Conservation (phyloP, 2,113 vertebrate species). For the Lamprologus ornatipinnis region DNA sequence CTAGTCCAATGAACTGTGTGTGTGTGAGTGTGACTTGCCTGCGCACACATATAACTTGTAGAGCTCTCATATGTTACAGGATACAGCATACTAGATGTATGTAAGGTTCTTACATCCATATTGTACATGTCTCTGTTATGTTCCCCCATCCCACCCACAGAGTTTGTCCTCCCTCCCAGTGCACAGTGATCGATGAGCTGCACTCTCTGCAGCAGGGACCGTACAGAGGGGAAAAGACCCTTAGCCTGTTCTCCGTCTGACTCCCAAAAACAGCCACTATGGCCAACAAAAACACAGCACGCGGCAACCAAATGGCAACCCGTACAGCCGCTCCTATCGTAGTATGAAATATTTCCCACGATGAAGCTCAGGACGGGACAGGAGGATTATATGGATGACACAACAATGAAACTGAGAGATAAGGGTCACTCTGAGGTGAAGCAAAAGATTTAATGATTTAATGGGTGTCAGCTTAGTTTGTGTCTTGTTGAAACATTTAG, state of each 20-base stretch:
- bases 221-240: slow-evolving; percentile 40
- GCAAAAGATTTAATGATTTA: not conserved
- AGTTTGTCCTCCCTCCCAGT: slow-evolving; percentile 47
- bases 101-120: slow-evolving; percentile 6
- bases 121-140: slow-evolving; percentile 17
- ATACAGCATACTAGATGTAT: not conserved
- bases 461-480: not conserved
- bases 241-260: slow-evolving; percentile 40
- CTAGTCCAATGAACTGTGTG: not conserved
- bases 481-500: not conserved
- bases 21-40: not conserved
- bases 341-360: slow-evolving; percentile 68
- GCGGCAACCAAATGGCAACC: slow-evolving; percentile 49
- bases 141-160: slow-evolving; percentile 56
- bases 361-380: slow-evolving; percentile 26
- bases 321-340: slow-evolving; percentile 43
- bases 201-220: slow-evolving; percentile 25
- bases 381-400: slow-evolving; percentile 24
- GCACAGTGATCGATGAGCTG: slow-evolving; percentile 65
- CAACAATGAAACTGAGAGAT: not conserved
- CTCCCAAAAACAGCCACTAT: slow-evolving; percentile 50
- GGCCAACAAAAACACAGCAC: slow-evolving; percentile 69
- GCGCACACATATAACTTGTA: not conserved
- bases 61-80: not conserved
- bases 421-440: slow-evolving; percentile 27